Percentiles rank a stretch among this genome's conserved stretches.
phyloP scores from a whole-genome alignment of 2,113 vertebrate genomes.

The Cyphomyrus plagiostoma region DNA sequence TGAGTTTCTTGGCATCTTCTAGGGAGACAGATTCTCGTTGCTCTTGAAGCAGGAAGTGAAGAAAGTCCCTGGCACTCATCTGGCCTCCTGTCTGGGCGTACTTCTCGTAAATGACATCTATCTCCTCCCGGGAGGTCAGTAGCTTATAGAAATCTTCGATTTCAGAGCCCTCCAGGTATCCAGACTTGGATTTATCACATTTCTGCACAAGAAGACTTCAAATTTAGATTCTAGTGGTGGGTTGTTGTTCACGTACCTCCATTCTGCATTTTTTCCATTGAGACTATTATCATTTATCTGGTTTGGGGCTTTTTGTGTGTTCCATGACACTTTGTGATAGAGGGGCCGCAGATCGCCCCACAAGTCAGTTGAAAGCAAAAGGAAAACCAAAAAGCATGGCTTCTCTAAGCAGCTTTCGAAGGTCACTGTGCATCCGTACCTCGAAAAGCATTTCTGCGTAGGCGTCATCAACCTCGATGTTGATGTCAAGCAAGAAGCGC shows the following conservation, averaged over 20 bases:
- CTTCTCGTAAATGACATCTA: constrained; percentile 65
- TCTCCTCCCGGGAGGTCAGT: constrained; percentile 79
- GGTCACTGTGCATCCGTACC: constrained; percentile 54
- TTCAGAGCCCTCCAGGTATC: constrained; percentile 77
- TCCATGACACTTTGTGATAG: not conserved
- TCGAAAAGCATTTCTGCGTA: constrained; percentile 79
- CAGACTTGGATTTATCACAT: constrained; percentile 80
- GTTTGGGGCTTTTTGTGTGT: not conserved
- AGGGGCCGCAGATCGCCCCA: not conserved
- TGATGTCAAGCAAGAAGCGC: constrained; percentile 79
- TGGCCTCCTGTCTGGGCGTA: constrained; percentile 56
- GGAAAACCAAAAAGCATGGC: not conserved
- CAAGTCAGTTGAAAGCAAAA: not conserved
- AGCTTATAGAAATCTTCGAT: constrained; percentile 82
- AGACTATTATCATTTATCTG: not conserved
- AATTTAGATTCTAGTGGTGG: not conserved
- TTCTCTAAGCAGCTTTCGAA: not conserved
- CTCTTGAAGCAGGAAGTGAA: constrained; percentile 69
- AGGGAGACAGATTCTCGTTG: constrained; percentile 68
- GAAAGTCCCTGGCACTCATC: constrained; percentile 71
- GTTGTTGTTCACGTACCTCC: not conserved
- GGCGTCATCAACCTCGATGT: constrained; percentile 76
- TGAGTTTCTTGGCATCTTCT: constrained; percentile 67
- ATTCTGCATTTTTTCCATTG: not conserved
- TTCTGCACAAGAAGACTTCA: constrained; percentile 55